These are phyloP conservation scores for Orthonychiurus folsomi DNA, from an alignment of 2,888 invertebrate genomes.

Conservation along the genomic window DNA sequence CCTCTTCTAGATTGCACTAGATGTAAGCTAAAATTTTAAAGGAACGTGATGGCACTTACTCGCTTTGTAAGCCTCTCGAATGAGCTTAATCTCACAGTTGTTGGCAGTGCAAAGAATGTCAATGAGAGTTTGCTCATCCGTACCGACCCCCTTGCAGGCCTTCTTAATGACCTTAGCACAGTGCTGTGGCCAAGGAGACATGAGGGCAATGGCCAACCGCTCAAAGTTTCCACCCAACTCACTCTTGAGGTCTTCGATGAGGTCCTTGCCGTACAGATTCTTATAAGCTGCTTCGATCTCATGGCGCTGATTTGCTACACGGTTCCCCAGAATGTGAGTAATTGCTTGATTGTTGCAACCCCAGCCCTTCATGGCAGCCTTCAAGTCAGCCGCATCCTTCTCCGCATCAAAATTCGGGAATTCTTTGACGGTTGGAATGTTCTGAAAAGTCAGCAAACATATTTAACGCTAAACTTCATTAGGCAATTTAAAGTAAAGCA, in stretches of 20 bases:
- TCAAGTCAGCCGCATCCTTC: conserved; percentile 33
- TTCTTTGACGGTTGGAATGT: conserved; percentile 33
- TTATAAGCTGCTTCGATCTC: conserved; percentile 35
- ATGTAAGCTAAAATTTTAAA: not conserved
- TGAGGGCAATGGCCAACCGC: conserved; percentile 45
- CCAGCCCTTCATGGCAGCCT: conserved; percentile 38
- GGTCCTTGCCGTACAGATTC: conserved; percentile 40
- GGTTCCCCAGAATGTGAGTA: conserved; percentile 30
- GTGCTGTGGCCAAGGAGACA: conserved; percentile 45
- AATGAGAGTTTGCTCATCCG: conserved; percentile 45
- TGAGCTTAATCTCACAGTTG: conserved; percentile 43
- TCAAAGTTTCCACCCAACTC: conserved; percentile 48
- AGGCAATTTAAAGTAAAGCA: conserved; percentile 4
- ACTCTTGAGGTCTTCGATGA: conserved; percentile 44
- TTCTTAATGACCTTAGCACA: conserved; percentile 47
- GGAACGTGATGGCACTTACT: no score
- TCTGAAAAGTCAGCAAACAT: conserved; percentile 18
- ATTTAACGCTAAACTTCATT: not conserved
- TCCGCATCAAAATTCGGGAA: conserved; percentile 32
- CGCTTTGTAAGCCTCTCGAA: conserved; percentile 38
- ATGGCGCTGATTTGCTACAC: conserved; percentile 34
- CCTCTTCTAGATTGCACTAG: no score
- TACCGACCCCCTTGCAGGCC: conserved; percentile 47
- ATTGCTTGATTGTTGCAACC: conserved; percentile 38
- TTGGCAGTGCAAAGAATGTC: conserved; percentile 47